Percentiles rank a stretch among this genome's conserved stretches.
Conservation (phyloP, 1,140 invertebrate species). For the Camponotus vicinus region DNA sequence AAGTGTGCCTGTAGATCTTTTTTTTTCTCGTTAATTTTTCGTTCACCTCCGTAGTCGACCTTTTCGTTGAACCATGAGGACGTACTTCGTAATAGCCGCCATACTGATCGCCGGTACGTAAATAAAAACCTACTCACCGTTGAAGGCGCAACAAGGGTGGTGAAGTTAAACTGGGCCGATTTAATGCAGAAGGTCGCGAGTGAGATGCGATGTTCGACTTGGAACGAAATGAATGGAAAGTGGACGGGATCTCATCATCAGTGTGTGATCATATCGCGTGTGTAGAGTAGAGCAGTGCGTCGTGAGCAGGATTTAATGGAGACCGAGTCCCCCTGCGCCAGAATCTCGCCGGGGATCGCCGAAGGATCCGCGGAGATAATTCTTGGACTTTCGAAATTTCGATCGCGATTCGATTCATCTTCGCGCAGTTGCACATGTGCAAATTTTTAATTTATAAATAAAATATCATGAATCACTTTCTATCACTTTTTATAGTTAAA, state of each 20-base stretch:
- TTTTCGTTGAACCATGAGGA: slow-evolving; percentile 79
- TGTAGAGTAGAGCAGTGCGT: slow-evolving; percentile 58
- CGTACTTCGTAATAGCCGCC: slow-evolving; percentile 83
- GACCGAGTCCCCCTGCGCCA: slow-evolving; percentile 1
- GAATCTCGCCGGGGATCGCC: not conserved
- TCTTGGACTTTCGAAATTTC: slow-evolving; percentile 14
- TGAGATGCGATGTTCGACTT: slow-evolving; percentile 46
- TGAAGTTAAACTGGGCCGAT: slow-evolving; percentile 41
- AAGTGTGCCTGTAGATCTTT: slow-evolving; percentile 66
- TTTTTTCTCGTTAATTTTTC: slow-evolving; percentile 63
- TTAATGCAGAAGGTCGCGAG: slow-evolving; percentile 40
- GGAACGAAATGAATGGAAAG: slow-evolving; percentile 41
- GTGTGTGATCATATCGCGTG: slow-evolving; percentile 71
- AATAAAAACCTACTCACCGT: slow-evolving; percentile 31
- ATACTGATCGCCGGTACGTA: slow-evolving; percentile 86
- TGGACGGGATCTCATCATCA: slow-evolving; percentile 59
- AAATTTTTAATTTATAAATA: slow-evolving; percentile 8
- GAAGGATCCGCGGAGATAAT: slow-evolving; percentile 10
- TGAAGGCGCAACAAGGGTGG: slow-evolving; percentile 33
- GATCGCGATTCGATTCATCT: not conserved
- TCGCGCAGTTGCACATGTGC: not conserved
- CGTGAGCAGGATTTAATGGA: slow-evolving; percentile 26
- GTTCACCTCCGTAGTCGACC: slow-evolving; percentile 38
- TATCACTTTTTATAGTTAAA: not conserved
- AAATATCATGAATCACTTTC: not conserved